Percentiles rank a stretch among this genome's conserved stretches.
phyloP scores from a whole-genome alignment of 1,140 invertebrate genomes.

The Protaetia brevitarsis region DNA sequence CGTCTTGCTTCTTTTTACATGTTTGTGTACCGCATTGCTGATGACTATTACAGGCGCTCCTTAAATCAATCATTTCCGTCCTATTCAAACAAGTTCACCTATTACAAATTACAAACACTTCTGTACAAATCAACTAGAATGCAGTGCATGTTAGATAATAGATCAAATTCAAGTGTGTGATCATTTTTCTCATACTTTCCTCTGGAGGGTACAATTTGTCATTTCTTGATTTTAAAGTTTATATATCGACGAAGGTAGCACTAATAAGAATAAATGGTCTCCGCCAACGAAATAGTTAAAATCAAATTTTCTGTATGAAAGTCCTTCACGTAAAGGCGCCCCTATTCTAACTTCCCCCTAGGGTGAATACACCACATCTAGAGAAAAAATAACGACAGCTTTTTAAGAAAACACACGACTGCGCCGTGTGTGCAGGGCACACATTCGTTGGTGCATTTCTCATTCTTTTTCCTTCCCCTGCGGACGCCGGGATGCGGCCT shows the following conservation, averaged over 20 bases:
- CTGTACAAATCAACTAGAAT: no score
- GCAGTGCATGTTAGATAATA: no score
- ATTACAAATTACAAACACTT: no score
- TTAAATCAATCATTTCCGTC: no score
- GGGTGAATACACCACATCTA: background rate
- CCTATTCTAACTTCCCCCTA: background rate
- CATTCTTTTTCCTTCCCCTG: background rate
- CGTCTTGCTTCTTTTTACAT: no score
- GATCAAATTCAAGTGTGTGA: no score
- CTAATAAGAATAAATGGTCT: background rate
- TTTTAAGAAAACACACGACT: background rate
- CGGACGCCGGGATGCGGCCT: no score
- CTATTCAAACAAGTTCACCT: no score
- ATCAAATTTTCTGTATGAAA: constrained; percentile 2
- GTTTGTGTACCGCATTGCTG: no score
- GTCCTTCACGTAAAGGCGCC: background rate
- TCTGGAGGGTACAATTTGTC: constrained; percentile 17
- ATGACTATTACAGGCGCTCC: no score
- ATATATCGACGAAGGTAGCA: constrained; percentile 3
- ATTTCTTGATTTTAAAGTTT: constrained; percentile 19
- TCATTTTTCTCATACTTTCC: no score
- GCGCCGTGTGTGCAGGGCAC: background rate
- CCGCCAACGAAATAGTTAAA: background rate
- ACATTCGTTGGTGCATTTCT: background rate
- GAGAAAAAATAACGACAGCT: background rate